Conservation (phyloP, 2,888 invertebrate species). For the Schrankia costaestrigalis region DNA sequence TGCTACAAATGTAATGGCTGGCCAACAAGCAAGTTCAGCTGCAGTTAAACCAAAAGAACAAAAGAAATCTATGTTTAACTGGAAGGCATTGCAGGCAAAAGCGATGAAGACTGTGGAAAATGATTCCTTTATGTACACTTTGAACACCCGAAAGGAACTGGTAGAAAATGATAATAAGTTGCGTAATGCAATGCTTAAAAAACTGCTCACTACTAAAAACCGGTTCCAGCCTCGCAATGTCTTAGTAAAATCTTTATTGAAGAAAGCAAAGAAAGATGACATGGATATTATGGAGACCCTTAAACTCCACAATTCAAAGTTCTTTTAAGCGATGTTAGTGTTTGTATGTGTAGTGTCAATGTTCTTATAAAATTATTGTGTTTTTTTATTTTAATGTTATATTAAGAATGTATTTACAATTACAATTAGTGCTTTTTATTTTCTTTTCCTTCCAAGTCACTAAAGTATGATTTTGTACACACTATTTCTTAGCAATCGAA, state of each 20-base stretch:
- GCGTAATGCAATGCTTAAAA: constrained; percentile 58
- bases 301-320: background rate
- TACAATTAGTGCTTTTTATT: no score
- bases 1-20: no score
- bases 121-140: constrained; percentile 43
- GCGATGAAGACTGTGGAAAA: constrained; percentile 19
- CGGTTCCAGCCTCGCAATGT: constrained; percentile 66
- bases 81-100: constrained; percentile 50
- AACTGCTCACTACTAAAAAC: constrained; percentile 62
- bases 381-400: no score
- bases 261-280: no score
- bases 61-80: constrained; percentile 43
- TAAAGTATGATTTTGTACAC: no score
- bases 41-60: constrained; percentile 4
- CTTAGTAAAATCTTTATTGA: constrained; percentile 57
- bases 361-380: no score
- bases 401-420: no score
- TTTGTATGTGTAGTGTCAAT: no score
- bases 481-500: no score
- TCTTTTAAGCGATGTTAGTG: no score
- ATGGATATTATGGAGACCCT: no score
- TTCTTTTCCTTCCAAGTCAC: no score
- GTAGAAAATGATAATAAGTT: constrained; percentile 55
- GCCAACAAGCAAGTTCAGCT: constrained; percentile 1
- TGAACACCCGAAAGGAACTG: constrained; percentile 52